Evolutionary conservation across 2,888 invertebrate species (phyloP), one percentile per base, ranked within the genome.

Genomic region (Erebia ligea): DNA sequence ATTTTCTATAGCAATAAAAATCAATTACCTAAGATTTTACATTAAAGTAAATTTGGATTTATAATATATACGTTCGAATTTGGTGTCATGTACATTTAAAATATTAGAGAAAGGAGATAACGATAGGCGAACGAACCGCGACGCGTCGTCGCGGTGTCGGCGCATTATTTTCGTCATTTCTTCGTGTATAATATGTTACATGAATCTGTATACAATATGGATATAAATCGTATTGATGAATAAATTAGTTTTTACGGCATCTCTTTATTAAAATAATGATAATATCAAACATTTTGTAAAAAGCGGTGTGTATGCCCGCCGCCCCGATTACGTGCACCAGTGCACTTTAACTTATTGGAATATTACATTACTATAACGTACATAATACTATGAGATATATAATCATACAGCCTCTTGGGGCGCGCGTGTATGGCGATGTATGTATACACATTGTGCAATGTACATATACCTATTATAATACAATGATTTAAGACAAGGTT

Each of bases 401-500:
- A 93, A 92, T 92, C 92, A 92, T 93, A 92, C 92, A 89, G 93
- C 93, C 94, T 91, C 85, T 92, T 91, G 94, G 94, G 94, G 94
- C 94, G 91, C 94, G 95, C 94, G 95, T 95, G 95, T 95, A 94
- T 94, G 94, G 91, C 91, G 93, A 94, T 93, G 94, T 95, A 95
- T 95, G 95, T 95, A 94, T 94, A 95, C 95, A 95, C 94, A 94
- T 94, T 94, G 93, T 95, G 95, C 95, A 95, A 95, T 95, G 95
- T 95, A 95, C 94, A 95, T 95, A 95, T 95, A 95, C 95, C 95
- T 95, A 95, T 89, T 94, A 94, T 92, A 93, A 95, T 95, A 95
- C 94, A 95, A 95, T 95, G 95, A 95, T 95, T 93, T 95, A 96
- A 96, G 96, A 96, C 95, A 96, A 96, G 96, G 96, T 96, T 96